Evolutionary conservation across 2,113 vertebrate species (phyloP).

Genomic region (Melanotaenia duboulayi): DNA sequence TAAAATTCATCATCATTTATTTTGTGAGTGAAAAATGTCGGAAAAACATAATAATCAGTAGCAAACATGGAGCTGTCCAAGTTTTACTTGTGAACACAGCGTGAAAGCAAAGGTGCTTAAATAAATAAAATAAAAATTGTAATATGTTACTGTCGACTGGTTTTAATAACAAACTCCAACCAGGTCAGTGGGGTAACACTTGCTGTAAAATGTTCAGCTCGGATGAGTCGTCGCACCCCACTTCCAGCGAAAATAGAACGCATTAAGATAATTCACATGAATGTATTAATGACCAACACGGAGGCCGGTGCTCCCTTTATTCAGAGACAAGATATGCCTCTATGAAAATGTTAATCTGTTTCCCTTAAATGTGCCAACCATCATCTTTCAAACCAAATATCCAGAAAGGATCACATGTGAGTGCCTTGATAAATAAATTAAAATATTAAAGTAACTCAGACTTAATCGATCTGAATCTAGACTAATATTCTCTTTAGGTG

Average conservation of each 20-base stretch:
- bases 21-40: no score
- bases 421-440: background rate
- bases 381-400: background rate
- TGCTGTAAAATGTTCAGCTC: background rate
- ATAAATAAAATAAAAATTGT: no score
- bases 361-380: background rate
- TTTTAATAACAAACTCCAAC: background rate
- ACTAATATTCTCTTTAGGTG: background rate
- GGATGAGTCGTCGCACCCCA: background rate
- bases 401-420: background rate
- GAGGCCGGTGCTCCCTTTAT: no score
- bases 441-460: background rate
- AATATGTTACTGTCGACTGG: no score
- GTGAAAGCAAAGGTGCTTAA: no score
- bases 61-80: background rate
- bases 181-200: background rate
- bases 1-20: no score
- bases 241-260: background rate
- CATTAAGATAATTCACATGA: background rate
- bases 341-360: background rate
- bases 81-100: no score
- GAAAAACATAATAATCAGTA: background rate
- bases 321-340: no score
- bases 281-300: no score
- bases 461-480: no score